Evolutionary conservation across 2,888 invertebrate genomes (phyloP).

Genomic region (Drosophila helvetica): DNA sequence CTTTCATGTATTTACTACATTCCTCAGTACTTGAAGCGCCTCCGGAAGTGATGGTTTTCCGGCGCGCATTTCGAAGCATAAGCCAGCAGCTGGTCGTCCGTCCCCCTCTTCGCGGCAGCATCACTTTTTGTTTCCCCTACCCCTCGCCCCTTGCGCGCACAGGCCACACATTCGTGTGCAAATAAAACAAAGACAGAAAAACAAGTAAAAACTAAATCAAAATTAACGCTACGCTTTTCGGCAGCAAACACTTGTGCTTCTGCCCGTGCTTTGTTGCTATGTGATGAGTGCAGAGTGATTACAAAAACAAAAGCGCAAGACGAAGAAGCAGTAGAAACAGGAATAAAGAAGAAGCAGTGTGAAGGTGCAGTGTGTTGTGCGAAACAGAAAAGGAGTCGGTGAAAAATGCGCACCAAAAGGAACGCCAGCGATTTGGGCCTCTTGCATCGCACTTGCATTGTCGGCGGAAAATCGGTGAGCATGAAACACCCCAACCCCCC

Average conservation of each 20-base stretch:
- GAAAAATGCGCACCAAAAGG: slow-evolving; percentile 70
- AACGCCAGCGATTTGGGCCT: slow-evolving; percentile 68
- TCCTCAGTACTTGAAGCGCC: slow-evolving; percentile 84
- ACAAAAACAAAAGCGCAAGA: not conserved
- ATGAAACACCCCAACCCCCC: slow-evolving; percentile 1
- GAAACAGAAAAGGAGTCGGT: slow-evolving; percentile 14
- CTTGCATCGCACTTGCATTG: slow-evolving; percentile 59
- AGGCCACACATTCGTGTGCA: not conserved
- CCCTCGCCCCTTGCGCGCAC: not conserved
- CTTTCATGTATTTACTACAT: slow-evolving; percentile 70
- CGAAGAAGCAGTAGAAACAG: slow-evolving; percentile 1
- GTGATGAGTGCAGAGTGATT: not conserved
- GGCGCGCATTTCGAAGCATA: slow-evolving; percentile 64
- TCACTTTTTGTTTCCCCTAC: not conserved
- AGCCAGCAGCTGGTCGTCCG: slow-evolving; percentile 3
- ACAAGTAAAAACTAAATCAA: not conserved
- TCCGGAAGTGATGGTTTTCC: slow-evolving; percentile 84
- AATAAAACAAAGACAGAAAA: not conserved
- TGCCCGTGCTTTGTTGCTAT: not conserved
- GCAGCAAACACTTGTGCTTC: not conserved
- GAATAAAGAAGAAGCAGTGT: not conserved
- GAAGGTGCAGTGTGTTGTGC: not conserved
- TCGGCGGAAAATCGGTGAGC: slow-evolving; percentile 58
- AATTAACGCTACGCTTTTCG: not conserved
- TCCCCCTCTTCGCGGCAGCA: not conserved